Evolutionary conservation across 2,113 vertebrate species (phyloP).

Genomic region (Tragelaphus buxtoni): DNA sequence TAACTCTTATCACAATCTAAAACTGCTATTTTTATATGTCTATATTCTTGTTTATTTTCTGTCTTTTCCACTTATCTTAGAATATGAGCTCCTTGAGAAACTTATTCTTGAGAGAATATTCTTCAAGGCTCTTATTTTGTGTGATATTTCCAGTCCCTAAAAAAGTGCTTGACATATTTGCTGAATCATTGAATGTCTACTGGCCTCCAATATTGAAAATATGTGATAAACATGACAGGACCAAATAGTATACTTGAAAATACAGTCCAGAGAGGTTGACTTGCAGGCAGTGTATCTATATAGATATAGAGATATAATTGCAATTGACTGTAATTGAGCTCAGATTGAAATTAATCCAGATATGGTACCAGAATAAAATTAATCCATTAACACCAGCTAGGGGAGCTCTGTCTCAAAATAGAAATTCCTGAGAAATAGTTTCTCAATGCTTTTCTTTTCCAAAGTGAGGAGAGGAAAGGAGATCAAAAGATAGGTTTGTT

Average conservation of each 20-base stretch:
- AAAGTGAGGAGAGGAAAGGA: neutral
- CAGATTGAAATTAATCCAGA: neutral
- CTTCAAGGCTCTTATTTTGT: neutral
- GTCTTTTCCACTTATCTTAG: neutral
- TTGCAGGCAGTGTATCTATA: neutral
- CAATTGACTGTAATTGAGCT: neutral
- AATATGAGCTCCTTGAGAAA: neutral
- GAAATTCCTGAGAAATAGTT: slow-evolving; percentile 46
- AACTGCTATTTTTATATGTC: neutral
- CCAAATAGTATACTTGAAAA: neutral
- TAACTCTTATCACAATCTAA: neutral
- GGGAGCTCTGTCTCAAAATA: slow-evolving; percentile 49
- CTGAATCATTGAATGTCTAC: neutral
- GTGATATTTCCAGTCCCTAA: neutral
- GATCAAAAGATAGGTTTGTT: slow-evolving; percentile 47
- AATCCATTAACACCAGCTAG: neutral
- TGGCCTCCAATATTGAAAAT: neutral
- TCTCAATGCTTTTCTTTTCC: neutral
- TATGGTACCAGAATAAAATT: slow-evolving; percentile 36
- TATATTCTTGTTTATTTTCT: neutral
- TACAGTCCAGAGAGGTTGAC: neutral
- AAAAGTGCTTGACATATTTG: neutral
- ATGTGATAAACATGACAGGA: neutral
- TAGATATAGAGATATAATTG: neutral
- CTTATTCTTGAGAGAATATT: neutral